A percentile compares a stretch with the other conserved stretches of the same genome.
Evolutionary conservation across 2,888 invertebrate genomes (phyloP).

Genomic region (Sarcophaga caerulescens): DNA sequence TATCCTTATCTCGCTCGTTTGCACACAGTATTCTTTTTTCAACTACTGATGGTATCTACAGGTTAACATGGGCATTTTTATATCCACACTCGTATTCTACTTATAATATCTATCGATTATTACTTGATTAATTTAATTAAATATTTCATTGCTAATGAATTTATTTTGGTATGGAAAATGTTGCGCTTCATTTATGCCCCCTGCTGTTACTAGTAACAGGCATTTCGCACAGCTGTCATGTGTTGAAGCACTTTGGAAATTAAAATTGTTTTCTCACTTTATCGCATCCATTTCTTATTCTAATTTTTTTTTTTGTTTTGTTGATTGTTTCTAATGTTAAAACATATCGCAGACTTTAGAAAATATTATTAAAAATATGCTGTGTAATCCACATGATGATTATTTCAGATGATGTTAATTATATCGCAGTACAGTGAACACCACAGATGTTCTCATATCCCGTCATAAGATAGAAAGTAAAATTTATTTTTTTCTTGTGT

Average conservation of each 20-base stretch:
- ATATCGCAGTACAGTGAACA: not conserved
- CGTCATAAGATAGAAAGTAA: constrained; percentile 25
- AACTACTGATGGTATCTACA: too few relatives aligned
- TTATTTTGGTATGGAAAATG: constrained; percentile 1
- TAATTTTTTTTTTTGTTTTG: not conserved
- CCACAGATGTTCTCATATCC: too few relatives aligned
- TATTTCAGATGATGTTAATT: not conserved
- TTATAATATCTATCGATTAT: too few relatives aligned
- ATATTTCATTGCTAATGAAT: too few relatives aligned
- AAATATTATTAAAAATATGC: constrained; percentile 15
- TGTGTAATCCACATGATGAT: constrained; percentile 41
- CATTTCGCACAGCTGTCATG: constrained; percentile 57
- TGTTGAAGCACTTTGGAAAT: constrained; percentile 38
- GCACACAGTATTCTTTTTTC: too few relatives aligned
- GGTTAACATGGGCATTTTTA: too few relatives aligned
- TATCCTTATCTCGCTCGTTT: too few relatives aligned
- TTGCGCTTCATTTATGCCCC: not conserved
- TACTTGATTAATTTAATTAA: too few relatives aligned
- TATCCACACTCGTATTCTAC: too few relatives aligned
- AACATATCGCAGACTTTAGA: not conserved
- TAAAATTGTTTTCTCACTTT: constrained; percentile 2
- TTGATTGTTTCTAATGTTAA: too few relatives aligned
- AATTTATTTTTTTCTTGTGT: constrained; percentile 9
- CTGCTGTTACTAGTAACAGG: too few relatives aligned
- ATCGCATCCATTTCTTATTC: not conserved